These are phyloP conservation scores for Limenitis camilla DNA, from an alignment of 2,888 invertebrate species.

Conservation along the genomic window DNA sequence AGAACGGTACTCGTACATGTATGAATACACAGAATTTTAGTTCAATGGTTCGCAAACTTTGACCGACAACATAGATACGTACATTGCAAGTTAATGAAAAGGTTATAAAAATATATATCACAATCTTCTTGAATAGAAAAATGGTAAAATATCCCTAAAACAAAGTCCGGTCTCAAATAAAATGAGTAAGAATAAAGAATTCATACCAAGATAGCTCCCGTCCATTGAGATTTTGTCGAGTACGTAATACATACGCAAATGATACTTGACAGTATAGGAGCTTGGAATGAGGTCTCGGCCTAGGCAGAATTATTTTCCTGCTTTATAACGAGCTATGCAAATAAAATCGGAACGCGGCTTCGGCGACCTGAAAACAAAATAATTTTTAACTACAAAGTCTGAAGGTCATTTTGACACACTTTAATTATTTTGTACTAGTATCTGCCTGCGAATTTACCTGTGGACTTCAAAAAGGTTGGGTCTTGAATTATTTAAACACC, in stretches of 20 bases:
- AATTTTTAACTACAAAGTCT: not conserved
- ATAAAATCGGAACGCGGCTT: slow-evolving; percentile 10
- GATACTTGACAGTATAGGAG: slow-evolving; percentile 7
- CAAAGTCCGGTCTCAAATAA: not conserved
- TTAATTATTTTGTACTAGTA: not conserved
- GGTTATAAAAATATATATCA: too few species aligned
- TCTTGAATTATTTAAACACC: too few species aligned
- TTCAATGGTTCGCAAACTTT: too few species aligned
- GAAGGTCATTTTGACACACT: not conserved
- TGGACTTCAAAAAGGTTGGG: too few species aligned
- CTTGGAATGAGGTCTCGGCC: slow-evolving; percentile 11
- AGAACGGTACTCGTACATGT: too few species aligned
- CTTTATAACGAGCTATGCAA: slow-evolving; percentile 12
- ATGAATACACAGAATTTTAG: too few species aligned
- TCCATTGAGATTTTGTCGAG: slow-evolving; percentile 8
- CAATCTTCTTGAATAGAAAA: too few species aligned
- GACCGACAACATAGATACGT: too few species aligned
- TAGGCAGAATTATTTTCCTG: slow-evolving; percentile 10
- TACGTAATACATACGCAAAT: slow-evolving; percentile 7
- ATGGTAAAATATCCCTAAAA: too few species aligned
- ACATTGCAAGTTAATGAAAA: too few species aligned
- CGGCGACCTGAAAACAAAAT: slow-evolving; percentile 8
- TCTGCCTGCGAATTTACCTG: too few species aligned
- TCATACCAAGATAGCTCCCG: not conserved
- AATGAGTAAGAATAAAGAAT: not conserved